Evolutionary conservation across 2,888 invertebrate genomes (phyloP), one percentile per base, ranked within the genome.

Genomic region (Chrysina gloriosa): DNA sequence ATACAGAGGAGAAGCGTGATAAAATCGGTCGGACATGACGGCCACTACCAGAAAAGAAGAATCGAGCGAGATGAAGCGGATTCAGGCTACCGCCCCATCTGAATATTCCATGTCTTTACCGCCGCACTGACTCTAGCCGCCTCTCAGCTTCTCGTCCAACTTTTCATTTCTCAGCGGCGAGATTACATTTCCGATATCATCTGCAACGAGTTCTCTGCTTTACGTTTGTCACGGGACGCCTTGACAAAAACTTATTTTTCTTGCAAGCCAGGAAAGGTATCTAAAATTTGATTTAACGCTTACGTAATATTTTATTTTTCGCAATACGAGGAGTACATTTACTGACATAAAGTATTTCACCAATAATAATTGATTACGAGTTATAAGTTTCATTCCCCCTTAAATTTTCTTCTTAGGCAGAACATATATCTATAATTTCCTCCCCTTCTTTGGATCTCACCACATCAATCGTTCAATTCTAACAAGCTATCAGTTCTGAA

Each of bases 41-140:
- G 14, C 42, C 42, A 14, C 58, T 16, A 52, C 29, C 11, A 29
- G 39, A 39, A 56, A 58, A 42, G 23, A 58, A 58, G 31, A 23
- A 39, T 25, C 42, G 25, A 14, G 50, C n/a, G 27, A 39, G 42
- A 42, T 58, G 58, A 58, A 19, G 14, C 58, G 58, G 25, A 16
- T 42, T 56, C 42, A 21, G 42, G 25, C 58, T 36, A n/a, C 56
- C 36, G 14, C 36, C 39, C 36, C 27, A 58, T 42, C 39, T 34
- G 58, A 58, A 58, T 39, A 58, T 58, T 58, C 25, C 42, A 58
- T 58, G 58, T 58, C 58, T 58, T 39, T 58, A 58, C 58, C 27
- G 39, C 42, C 58, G 16, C 14, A 6, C 23, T 19, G 27, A 27
- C 6, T 23, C 27, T 25, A 6, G 23, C 11, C 27, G 27, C 42